Base-by-base conservation (phyloP, 2,888 invertebrate genomes). In the Napeogenes inachia region DNA sequence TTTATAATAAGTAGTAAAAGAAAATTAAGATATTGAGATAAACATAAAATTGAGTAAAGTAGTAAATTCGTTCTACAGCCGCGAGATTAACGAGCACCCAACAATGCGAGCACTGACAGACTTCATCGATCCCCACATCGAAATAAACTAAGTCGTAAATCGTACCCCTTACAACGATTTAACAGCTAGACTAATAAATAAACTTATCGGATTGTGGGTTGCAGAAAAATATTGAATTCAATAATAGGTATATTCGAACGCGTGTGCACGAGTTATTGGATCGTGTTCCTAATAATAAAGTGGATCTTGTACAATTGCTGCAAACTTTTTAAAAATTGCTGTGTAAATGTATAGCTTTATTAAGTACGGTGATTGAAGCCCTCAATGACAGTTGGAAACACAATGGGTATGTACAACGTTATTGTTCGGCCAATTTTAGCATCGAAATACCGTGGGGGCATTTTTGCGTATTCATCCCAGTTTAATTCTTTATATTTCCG, bases 141-240 rank as follows among this genome's bases (percentile, higher is more conserved):
- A 80, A 81, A 85, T 79, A 82, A 84, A 82, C 81, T 82, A 71
- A 73, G 75, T 82, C 83, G 80, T 88, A 87, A 88, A 85, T 77
- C 77, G 75, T 71, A 78, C 81, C 87, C 87, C 81, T 81, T 79
- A 79, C 21, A 21, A 21, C 73, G 74, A 80, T 82, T 87, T 85
- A 84, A 87, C 82, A 83, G 77, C 81, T 79, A 75, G 68, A 79
- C 80, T 78, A 87, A 88, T 88, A 89, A 89, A 89, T 89, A 89
- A 87, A 85, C 79, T 82, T 77, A 82, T 78, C 75, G 75, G 79
- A 83, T 83, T 84, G 85, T 80, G 81, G 85, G 81, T 76, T 80
- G 78, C 78, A 77, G 75, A 71, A 70, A 73, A 67, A 64, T 57
- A 63, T 54, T 67, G 65, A 69, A 74, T 77, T 75, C 77, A 73